Base-by-base conservation (phyloP, 2,113 vertebrate genomes). In the Cheirogaleus medius region DNA sequence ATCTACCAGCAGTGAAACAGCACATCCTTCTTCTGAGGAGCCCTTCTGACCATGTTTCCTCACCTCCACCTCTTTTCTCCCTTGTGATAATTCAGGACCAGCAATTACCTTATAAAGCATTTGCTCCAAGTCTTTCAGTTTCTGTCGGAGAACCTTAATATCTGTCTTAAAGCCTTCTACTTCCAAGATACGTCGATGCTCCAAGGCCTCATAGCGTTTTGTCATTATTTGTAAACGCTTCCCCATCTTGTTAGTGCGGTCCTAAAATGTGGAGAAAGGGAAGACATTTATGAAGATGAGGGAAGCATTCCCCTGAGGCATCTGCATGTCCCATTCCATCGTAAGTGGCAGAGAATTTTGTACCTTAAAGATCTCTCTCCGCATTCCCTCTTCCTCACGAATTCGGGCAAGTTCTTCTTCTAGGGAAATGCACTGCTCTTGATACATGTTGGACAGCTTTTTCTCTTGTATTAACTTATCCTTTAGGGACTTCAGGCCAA, bases 131-230 rank as follows among this genome's bases (percentile, higher is more conserved):
- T 99, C 99, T 98, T 99, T 99, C 68, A 99, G 98, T 97, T 99
- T 99, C 98, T 99, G 99, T 88, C 99, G 98, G 81, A 99, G 99
- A 84, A 97, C 98, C 94, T 99, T 99, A 82, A 99, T 99, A 87
- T 99, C 99, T 0, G 99, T 99, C 97, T 99, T 99, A 97, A 99
- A 99, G 92, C 99, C 99, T 96, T 99, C 99, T 9, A 99, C 99
- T 98, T 99, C 99, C 99, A 99, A 98, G 42, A 74, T 84, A 5
- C 99, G 99, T 20, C 99, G 99, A 92, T 99, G 99, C 95, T 99
- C 99, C 98, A 99, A 97, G 15, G 99, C 99, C 92, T 99, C 99
- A 0, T 99, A 99, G 23, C 99, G 99, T 96, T 98, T 99, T 11
- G 99, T 99, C 99, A 99, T 98, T 83, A 99, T 71, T 95, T 99